phyloP scores from a whole-genome alignment of 2,113 vertebrate species.

The Benitochromis conjunctus region DNA sequence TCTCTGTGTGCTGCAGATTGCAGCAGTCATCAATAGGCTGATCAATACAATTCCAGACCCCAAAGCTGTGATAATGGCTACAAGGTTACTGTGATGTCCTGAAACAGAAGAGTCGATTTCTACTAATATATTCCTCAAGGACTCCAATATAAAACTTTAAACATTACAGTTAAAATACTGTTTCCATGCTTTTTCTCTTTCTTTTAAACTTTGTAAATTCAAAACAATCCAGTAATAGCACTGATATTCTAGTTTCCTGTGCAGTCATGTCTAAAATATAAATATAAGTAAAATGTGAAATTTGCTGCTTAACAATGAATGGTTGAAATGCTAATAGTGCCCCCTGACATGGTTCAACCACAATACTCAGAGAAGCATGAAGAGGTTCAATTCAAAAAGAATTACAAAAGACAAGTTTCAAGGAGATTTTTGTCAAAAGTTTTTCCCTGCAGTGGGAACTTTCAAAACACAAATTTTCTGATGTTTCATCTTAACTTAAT shows the following conservation, averaged over 20 bases:
- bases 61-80: neutral
- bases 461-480: neutral
- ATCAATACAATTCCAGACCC: neutral
- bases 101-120: neutral
- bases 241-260: too few species aligned
- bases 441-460: neutral
- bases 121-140: neutral
- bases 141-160: too few species aligned
- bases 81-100: neutral
- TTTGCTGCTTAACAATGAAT: neutral
- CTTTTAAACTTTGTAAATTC: neutral
- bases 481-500: neutral
- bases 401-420: neutral
- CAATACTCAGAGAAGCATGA: neutral
- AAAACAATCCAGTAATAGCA: too few species aligned
- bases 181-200: neutral
- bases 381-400: neutral
- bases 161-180: neutral
- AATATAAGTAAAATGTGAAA: too few species aligned
- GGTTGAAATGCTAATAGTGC: neutral
- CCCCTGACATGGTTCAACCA: neutral
- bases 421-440: accelerated
- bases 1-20: neutral
- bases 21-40: neutral
- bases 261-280: too few species aligned